A percentile compares a stretch with the other conserved stretches of the same genome.
Conservation (phyloP, 1,140 invertebrate genomes). For the Colletes gigas region DNA sequence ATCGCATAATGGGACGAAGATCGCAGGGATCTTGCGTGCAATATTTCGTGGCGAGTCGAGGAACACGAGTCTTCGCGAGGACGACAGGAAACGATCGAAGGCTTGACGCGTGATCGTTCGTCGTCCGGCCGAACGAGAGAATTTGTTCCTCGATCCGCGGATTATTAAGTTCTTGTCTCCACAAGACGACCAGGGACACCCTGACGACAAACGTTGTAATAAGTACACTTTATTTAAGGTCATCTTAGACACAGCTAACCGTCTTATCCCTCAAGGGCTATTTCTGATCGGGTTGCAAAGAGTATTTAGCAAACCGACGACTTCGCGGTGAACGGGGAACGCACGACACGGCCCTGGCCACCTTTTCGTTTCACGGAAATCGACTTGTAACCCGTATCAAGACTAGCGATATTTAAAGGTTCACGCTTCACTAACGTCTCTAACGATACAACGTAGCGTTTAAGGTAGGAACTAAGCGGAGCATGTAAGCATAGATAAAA, state of each 20-base stretch:
- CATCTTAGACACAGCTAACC: conserved; percentile 66
- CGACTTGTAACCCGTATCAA: conserved; percentile 80
- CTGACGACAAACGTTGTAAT: conserved; percentile 43
- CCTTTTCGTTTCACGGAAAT: conserved; percentile 46
- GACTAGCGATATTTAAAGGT: conserved; percentile 81
- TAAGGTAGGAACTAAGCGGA: conserved; percentile 56
- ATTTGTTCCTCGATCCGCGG: conserved; percentile 40
- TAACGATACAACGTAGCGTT: conserved; percentile 70
- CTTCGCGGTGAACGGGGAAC: conserved; percentile 15
- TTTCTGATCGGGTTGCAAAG: conserved; percentile 81
- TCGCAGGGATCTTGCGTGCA: conserved; percentile 53
- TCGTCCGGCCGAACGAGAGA: conserved; percentile 11
- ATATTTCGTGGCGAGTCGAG: conserved; percentile 42
- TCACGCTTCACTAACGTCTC: conserved; percentile 80
- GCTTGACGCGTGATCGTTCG: neutral
- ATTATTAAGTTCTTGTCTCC: conserved; percentile 58
- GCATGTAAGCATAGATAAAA: conserved; percentile 54
- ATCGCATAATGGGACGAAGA: conserved; percentile 47
- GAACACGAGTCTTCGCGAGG: conserved; percentile 25
- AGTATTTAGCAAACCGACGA: conserved; percentile 16
- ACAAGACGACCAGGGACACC: conserved; percentile 43
- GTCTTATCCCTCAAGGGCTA: conserved; percentile 74
- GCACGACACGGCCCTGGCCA: neutral
- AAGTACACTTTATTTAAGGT: conserved; percentile 66
- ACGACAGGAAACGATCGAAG: conserved; percentile 3